Conservation (phyloP, 2,888 invertebrate species). For the Morinoia aosen region DNA sequence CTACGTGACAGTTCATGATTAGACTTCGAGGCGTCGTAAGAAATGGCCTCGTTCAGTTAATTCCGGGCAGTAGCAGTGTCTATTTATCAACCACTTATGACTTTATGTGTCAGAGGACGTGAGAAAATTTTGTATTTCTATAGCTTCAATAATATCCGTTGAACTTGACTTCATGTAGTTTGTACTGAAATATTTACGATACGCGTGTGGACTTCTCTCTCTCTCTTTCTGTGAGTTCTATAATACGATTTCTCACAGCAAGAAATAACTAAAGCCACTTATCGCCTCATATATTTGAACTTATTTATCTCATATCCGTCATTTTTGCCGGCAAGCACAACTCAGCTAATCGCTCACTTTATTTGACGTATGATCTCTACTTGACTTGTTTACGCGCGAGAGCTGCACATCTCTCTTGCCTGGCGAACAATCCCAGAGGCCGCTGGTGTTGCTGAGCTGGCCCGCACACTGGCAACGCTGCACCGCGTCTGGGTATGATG, state of each 20-base stretch:
- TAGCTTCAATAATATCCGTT: neutral
- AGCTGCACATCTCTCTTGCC: neutral
- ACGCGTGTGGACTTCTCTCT: neutral
- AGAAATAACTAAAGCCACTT: neutral
- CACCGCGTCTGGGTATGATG: neutral
- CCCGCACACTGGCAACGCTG: neutral
- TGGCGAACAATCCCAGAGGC: neutral
- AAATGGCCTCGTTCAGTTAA: neutral
- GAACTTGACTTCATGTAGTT: neutral
- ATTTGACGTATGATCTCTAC: neutral
- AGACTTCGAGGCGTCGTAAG: neutral
- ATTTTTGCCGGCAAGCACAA: neutral
- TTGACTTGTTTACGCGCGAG: constrained; percentile 1
- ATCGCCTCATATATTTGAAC: neutral
- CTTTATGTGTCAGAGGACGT: neutral
- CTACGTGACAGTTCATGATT: neutral
- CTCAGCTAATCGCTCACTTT: neutral
- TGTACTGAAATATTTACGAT: neutral
- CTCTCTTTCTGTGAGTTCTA: neutral
- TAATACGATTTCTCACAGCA: neutral
- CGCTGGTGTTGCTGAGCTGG: neutral
- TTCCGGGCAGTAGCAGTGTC: neutral
- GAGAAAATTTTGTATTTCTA: neutral
- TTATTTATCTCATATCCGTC: neutral
- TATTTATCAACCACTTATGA: neutral